These are phyloP conservation scores for Drosophila takahashii DNA, from an alignment of 1,140 invertebrate species.

Conservation along the genomic window DNA sequence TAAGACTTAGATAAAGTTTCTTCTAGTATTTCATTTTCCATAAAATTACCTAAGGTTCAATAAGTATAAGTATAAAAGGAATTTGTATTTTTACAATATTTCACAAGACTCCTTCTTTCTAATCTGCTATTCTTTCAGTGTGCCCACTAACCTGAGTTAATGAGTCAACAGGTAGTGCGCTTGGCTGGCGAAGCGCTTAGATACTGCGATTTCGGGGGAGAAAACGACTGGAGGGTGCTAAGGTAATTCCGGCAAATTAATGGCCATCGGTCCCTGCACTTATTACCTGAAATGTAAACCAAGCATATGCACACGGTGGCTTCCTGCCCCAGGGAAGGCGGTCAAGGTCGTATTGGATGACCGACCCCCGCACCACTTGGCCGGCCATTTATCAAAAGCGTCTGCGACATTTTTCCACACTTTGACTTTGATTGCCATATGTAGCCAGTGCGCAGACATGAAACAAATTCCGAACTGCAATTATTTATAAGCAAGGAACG, in stretches of 20 bases:
- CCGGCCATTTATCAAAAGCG: conserved; percentile 65
- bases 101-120: neutral
- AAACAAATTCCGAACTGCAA: conserved; percentile 64
- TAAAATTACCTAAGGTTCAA: too few relatives aligned
- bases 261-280: conserved; percentile 53
- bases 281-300: conserved; percentile 59
- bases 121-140: conserved; percentile 2
- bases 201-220: conserved; percentile 22
- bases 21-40: too few relatives aligned
- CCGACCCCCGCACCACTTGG: conserved; percentile 38
- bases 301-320: conserved; percentile 36
- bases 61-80: too few relatives aligned
- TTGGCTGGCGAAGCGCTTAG: conserved; percentile 59
- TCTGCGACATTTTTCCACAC: conserved; percentile 57
- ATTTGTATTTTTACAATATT: too few relatives aligned
- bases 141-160: conserved; percentile 38
- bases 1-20: too few relatives aligned
- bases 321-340: conserved; percentile 29
- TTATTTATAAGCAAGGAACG: conserved; percentile 70
- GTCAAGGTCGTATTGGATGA: conserved; percentile 60
- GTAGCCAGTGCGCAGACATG: conserved; percentile 42
- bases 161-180: conserved; percentile 75
- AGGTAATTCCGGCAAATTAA: conserved; percentile 55
- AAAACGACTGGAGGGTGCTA: conserved; percentile 15
- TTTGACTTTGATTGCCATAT: conserved; percentile 65